A percentile compares a stretch with the other conserved stretches of the same genome.
phyloP scores from a whole-genome alignment of 2,888 invertebrate genomes.

The Laothoe populi region DNA sequence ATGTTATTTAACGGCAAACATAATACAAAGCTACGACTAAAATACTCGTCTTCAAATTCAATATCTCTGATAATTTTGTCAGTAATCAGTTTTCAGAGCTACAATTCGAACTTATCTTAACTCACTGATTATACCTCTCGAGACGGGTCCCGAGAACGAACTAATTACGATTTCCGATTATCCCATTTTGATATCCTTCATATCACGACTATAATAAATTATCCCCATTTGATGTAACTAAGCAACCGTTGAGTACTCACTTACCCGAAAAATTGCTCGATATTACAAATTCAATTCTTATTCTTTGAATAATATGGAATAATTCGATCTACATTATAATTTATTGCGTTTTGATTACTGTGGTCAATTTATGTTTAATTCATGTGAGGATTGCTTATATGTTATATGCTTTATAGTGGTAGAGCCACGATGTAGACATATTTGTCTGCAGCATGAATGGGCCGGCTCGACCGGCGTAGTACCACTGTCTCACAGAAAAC shows the following conservation, averaged over 20 bases:
- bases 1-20: too few relatives aligned
- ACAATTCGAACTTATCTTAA: background rate
- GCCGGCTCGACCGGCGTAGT: too few relatives aligned
- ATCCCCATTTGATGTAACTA: background rate
- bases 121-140: background rate
- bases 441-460: too few relatives aligned
- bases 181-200: background rate
- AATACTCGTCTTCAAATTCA: too few relatives aligned
- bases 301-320: background rate
- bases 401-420: too few relatives aligned
- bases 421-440: too few relatives aligned
- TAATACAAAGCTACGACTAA: too few relatives aligned
- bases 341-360: too few relatives aligned
- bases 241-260: background rate
- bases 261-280: background rate
- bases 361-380: too few relatives aligned
- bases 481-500: too few relatives aligned
- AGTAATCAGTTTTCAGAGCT: background rate
- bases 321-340: background rate
- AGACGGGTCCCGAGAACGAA: background rate
- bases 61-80: background rate
- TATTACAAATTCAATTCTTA: background rate
- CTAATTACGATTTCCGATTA: conserved; percentile 7
- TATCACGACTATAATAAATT: conserved; percentile 7
- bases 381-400: too few relatives aligned